Base-by-base conservation (phyloP, 2,888 invertebrate genomes). In the Phortica okadai region DNA sequence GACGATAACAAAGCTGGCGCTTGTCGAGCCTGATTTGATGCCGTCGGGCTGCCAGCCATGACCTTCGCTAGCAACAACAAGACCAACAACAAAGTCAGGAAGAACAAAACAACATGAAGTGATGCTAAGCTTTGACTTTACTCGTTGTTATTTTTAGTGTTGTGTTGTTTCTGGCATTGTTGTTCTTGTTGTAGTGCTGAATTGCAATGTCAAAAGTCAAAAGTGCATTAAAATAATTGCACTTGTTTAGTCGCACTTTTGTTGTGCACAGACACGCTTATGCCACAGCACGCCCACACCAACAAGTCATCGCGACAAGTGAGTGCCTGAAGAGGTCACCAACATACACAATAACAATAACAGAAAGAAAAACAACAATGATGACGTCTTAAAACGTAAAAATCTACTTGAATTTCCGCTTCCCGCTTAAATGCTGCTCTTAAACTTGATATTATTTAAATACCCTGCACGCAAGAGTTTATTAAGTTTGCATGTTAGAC, bases 171-270 rank as follows among this genome's bases (percentile, higher is more conserved):
- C 21, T n/a, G 42, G 4, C 45, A 14, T 33, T 54, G 42, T 67
- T 42, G n/a, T 45, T 42, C 5, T 67, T 42, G 69, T 45, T 21
- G 44, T 50, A 16, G 16, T 14, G 45, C 16, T 11, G 42, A 59
- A 1, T 41, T 44, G 80, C 83, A 77, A 85, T 84, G 86, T 86
- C 86, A 84, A 83, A 89, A 89, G 88, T 90, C 87, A 89, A 90
- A 89, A 89, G 87, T 90, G 85, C 90, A 90, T 90, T 90, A 90
- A 90, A 90, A 90, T 90, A 90, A 90, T 90, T 90, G 89, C 89
- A 83, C 88, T 88, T 86, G 85, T 75, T 88, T 82, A 81, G 83
- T 80, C 79, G 74, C 74, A 76, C 84, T 81, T 80, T 80, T 33
- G 59, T 59, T 74, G 81, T 76, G 77, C 80, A 73, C 62, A 58